phyloP scores from a whole-genome alignment of 2,888 invertebrate genomes.

The Cataglyphis albicans region DNA sequence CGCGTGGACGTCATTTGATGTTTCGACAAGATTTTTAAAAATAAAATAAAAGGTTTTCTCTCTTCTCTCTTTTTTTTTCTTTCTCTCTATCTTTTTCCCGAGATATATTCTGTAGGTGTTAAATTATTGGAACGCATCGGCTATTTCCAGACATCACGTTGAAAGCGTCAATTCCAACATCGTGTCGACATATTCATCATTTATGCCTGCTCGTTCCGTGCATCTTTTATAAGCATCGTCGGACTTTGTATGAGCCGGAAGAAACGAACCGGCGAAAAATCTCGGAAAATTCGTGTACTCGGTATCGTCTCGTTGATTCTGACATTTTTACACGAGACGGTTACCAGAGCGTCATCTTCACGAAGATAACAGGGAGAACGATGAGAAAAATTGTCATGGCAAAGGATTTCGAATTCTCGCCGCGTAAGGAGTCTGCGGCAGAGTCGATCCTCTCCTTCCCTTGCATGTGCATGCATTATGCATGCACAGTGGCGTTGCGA shows the following conservation, averaged over 20 bases:
- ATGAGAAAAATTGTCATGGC: constrained; percentile 63
- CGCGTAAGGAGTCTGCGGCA: constrained; percentile 71
- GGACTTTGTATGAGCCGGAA: neutral
- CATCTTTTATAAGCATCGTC: constrained; percentile 18
- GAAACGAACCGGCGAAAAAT: constrained; percentile 18
- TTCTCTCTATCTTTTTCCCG: neutral
- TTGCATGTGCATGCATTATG: constrained; percentile 76
- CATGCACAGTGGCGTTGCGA: constrained; percentile 70
- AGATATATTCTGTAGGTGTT: neutral
- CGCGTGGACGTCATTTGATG: no score
- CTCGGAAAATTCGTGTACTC: constrained; percentile 12
- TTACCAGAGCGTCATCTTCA: constrained; percentile 34
- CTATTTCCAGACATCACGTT: constrained; percentile 15
- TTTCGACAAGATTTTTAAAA: neutral
- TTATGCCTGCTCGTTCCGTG: constrained; percentile 15
- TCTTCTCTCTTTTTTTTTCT: no score
- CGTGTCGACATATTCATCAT: constrained; percentile 35
- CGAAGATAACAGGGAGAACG: neutral
- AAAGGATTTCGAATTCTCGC: constrained; percentile 78
- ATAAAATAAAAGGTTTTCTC: neutral
- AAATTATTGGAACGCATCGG: neutral
- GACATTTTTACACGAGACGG: constrained; percentile 47
- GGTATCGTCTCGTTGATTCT: constrained; percentile 47
- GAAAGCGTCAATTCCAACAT: constrained; percentile 27
- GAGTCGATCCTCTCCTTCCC: constrained; percentile 26